These are phyloP conservation scores for Lytechinus pictus DNA, from an alignment of 35 echinoderm and acorn worm genomes.

Conservation along the genomic window DNA sequence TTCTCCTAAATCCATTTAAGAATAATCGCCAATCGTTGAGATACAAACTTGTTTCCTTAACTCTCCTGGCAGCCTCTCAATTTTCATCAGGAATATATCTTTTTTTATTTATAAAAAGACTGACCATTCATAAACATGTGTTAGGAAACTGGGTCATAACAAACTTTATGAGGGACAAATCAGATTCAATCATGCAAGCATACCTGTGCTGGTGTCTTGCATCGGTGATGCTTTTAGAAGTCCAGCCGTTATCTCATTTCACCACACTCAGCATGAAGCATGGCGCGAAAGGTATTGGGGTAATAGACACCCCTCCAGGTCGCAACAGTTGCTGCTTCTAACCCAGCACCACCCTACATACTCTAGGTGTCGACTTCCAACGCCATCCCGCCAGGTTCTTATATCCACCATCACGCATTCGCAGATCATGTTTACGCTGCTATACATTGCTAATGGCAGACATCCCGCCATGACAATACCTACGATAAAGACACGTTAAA, in stretches of 20 bases:
- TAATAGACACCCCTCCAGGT: slow-evolving; percentile 8
- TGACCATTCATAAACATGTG: too few relatives aligned
- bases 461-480: neutral
- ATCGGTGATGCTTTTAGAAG: neutral
- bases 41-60: too few relatives aligned
- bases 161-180: neutral
- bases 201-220: neutral
- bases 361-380: neutral
- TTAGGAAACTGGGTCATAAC: neutral
- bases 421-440: neutral
- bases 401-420: neutral
- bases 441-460: neutral
- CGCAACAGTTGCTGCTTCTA: neutral
- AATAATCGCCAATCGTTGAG: too few relatives aligned
- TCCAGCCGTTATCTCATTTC: neutral
- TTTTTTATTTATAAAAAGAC: too few relatives aligned
- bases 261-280: neutral
- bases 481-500: neutral
- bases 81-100: too few relatives aligned
- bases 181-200: neutral
- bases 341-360: neutral
- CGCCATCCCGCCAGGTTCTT: neutral
- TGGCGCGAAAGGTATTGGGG: neutral
- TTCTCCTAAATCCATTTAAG: too few relatives aligned
- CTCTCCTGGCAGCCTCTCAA: too few relatives aligned